These are phyloP conservation scores for Cetoscarus ocellatus DNA, from an alignment of 2,797 vertebrate genomes.

Conservation along the genomic window DNA sequence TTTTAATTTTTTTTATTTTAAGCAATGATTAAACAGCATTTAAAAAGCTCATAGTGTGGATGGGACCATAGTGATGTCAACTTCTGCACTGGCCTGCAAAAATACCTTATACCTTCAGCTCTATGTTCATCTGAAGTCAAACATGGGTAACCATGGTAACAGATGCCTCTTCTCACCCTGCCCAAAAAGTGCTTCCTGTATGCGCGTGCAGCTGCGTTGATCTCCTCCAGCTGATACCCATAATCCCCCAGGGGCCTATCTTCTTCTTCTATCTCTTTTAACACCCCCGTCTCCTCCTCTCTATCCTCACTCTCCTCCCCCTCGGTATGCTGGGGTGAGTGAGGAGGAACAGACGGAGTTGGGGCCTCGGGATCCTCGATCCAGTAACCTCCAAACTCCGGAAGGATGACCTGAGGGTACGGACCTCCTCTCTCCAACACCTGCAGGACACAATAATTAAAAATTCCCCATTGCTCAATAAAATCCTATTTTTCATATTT, in stretches of 20 bases:
- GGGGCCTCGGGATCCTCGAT: constrained; percentile 86
- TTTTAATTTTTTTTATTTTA: too few relatives aligned
- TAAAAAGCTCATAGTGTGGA: too few relatives aligned
- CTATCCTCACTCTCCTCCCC: constrained; percentile 35
- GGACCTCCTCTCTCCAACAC: constrained; percentile 89
- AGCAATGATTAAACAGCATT: too few relatives aligned
- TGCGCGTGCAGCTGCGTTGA: constrained; percentile 86
- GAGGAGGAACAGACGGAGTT: constrained; percentile 25
- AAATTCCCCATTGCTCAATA: too few relatives aligned
- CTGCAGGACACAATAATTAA: constrained; percentile 66
- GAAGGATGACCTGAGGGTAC: constrained; percentile 93
- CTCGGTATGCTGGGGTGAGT: constrained; percentile 43
- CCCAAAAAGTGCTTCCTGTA: constrained; percentile 94
- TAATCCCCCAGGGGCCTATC: constrained; percentile 43
- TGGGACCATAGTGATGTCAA: too few relatives aligned
- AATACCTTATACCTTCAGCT: neutral
- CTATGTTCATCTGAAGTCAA: too few relatives aligned
- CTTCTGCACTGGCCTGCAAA: too few relatives aligned
- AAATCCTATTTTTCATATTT: too few relatives aligned
- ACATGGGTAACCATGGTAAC: neutral
- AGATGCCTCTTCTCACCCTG: constrained; percentile 82
- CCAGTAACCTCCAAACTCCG: constrained; percentile 96
- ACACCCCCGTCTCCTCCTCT: constrained; percentile 27
- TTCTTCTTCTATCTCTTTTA: constrained; percentile 22
- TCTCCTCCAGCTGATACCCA: constrained; percentile 82